phyloP scores from a whole-genome alignment of 2,888 invertebrate genomes.

The Sialis lutaria region DNA sequence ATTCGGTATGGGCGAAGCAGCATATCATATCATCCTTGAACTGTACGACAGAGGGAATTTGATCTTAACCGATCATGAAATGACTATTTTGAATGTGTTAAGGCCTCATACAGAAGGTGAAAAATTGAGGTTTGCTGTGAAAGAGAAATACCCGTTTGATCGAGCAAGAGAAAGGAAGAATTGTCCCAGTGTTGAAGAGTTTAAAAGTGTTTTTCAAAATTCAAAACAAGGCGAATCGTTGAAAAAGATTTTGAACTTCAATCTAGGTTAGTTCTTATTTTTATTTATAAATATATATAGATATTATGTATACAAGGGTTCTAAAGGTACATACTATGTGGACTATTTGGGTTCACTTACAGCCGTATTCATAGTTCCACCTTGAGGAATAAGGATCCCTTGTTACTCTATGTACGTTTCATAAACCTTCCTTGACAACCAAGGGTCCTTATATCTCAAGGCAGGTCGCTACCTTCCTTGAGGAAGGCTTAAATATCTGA shows the following conservation, averaged over 20 bases:
- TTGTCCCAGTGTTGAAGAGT: slow-evolving; percentile 31
- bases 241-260: slow-evolving; percentile 65
- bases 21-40: slow-evolving; percentile 90
- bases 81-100: slow-evolving; percentile 82
- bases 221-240: slow-evolving; percentile 59
- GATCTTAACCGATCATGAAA: slow-evolving; percentile 77
- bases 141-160: slow-evolving; percentile 76
- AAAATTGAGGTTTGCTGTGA: slow-evolving; percentile 77
- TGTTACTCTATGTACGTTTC: too few species aligned
- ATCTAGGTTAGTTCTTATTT: slow-evolving; percentile 38
- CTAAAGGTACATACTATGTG: too few species aligned
- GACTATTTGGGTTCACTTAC: too few species aligned
- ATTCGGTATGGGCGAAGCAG: slow-evolving; percentile 85
- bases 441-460: too few species aligned
- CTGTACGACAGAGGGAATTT: slow-evolving; percentile 94
- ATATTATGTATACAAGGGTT: too few species aligned
- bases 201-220: slow-evolving; percentile 38
- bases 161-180: slow-evolving; percentile 47
- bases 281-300: too few species aligned
- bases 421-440: too few species aligned
- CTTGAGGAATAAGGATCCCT: too few species aligned
- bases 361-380: too few species aligned
- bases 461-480: too few species aligned
- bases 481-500: too few species aligned
- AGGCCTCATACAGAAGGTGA: slow-evolving; percentile 85